Evolutionary conservation across 2,113 vertebrate species (phyloP).

Genomic region (Charadrius vociferus): DNA sequence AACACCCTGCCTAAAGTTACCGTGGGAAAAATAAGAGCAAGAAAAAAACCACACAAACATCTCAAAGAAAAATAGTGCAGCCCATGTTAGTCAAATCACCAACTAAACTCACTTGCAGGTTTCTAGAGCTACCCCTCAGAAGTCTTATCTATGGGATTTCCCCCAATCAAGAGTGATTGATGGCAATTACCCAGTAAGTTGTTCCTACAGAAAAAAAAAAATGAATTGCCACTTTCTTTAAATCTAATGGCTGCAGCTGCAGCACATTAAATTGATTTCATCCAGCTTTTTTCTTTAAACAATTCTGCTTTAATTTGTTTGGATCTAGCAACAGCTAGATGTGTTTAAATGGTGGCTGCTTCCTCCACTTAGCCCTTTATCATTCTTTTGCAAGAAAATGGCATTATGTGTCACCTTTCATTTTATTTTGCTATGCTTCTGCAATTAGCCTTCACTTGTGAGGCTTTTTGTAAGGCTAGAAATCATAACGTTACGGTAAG

Average conservation of each 20-base stretch:
- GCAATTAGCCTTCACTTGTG: not conserved
- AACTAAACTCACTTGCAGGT: not conserved
- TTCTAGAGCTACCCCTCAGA: not conserved
- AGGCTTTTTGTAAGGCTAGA: not conserved
- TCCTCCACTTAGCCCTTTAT: not conserved
- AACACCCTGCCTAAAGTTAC: not conserved
- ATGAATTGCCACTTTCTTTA: not conserved
- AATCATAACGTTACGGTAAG: accelerated
- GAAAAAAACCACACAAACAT: not conserved
- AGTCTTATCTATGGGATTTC: not conserved
- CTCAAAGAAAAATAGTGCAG: not conserved
- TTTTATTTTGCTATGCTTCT: not conserved
- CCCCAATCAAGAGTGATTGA: not conserved
- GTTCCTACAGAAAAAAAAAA: not conserved
- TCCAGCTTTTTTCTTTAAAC: not conserved
- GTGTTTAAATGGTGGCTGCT: not conserved
- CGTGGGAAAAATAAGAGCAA: not conserved
- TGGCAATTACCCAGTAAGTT: not conserved
- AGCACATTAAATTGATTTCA: not conserved
- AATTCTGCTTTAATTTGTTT: not conserved
- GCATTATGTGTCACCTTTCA: not conserved
- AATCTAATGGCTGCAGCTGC: not conserved
- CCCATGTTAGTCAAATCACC: not conserved
- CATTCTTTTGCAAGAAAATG: not conserved
- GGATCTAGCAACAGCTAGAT: not conserved